These are phyloP conservation scores for Halocynthia aurantium DNA, from an alignment of 23 tunicate species.

Conservation along the genomic window DNA sequence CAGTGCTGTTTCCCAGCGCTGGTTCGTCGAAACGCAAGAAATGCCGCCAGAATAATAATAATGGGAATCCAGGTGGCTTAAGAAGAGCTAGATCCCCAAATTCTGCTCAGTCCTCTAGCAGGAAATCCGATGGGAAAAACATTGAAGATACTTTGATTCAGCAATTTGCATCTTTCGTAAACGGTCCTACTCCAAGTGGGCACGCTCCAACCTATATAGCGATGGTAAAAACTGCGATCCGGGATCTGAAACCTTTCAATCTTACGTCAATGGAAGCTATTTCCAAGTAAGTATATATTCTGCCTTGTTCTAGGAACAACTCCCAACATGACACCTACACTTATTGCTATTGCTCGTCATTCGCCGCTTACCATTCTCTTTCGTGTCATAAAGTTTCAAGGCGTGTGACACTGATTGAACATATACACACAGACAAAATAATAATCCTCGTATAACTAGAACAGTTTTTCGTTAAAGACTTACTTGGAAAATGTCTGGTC, in stretches of 20 bases:
- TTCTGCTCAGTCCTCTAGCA: not conserved
- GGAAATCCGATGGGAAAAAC: not conserved
- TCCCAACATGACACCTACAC: too few species aligned
- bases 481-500: too few species aligned
- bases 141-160: not conserved
- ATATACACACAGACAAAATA: too few species aligned
- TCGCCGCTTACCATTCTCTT: too few species aligned
- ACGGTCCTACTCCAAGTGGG: slow-evolving; percentile 46
- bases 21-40: not conserved
- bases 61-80: not conserved
- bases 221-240: slow-evolving; percentile 89
- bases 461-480: too few species aligned
- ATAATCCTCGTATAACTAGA: too few species aligned
- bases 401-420: too few species aligned
- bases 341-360: too few species aligned
- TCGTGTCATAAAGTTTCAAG: too few species aligned
- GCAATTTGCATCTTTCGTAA: not conserved
- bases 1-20: slow-evolving; percentile 6
- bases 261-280: slow-evolving; percentile 54
- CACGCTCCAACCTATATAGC: slow-evolving; percentile 62
- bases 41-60: too few species aligned
- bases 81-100: not conserved
- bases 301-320: not conserved
- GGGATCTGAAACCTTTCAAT: slow-evolving; percentile 55
- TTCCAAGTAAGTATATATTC: slow-evolving; percentile 46